Conservation (phyloP, 2,888 invertebrate species). For the Gymnocheta viridis region DNA sequence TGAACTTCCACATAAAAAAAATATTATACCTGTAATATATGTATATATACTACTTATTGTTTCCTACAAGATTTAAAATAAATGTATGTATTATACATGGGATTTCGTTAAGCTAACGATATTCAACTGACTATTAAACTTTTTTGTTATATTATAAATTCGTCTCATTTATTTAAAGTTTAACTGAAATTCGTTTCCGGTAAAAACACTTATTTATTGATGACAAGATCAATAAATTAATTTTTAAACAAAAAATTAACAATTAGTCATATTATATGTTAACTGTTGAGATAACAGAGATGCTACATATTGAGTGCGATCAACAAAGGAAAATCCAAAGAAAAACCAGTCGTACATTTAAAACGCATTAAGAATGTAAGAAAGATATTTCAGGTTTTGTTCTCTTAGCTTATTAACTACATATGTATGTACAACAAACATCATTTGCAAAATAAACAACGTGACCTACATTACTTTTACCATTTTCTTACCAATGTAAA, state of each 20-base stretch:
- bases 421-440: constrained; percentile 29
- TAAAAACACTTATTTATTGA: no score
- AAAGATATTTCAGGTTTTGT: constrained; percentile 43
- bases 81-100: no score
- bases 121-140: no score
- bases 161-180: background rate
- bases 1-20: no score
- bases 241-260: constrained; percentile 24
- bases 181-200: background rate
- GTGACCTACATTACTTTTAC: constrained; percentile 60
- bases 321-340: constrained; percentile 31
- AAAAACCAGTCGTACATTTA: constrained; percentile 21
- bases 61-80: no score
- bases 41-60: no score
- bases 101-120: no score
- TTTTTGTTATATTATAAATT: no score
- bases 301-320: background rate
- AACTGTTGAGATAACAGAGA: background rate
- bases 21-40: no score
- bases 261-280: constrained; percentile 46
- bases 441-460: constrained; percentile 48
- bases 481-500: background rate
- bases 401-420: constrained; percentile 12
- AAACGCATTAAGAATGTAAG: constrained; percentile 16
- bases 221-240: constrained; percentile 44